Evolutionary conservation across 2,888 invertebrate genomes (phyloP), one percentile per base, ranked within the genome.

Genomic region (Anoplius nigerrimus): DNA sequence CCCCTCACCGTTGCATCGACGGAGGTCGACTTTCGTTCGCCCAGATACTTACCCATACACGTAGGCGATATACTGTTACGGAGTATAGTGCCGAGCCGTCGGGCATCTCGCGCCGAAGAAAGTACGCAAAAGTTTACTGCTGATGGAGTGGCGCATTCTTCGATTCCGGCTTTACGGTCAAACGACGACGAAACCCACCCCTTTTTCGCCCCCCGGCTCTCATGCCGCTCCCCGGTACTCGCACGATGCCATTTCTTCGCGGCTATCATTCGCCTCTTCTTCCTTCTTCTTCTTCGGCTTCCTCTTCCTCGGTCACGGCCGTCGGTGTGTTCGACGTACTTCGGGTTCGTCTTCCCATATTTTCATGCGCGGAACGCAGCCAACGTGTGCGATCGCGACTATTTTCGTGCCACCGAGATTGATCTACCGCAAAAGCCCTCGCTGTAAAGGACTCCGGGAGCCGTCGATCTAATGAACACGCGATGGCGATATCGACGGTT

Each of bases 121-220:
- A 76, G 72, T 74, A 72, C 76, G 75, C 76, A 70, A 78, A 82
- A 81, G 75, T 84, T 83, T 74, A 76, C 76, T 75, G 81, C 82
- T 78, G 82, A 82, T 83, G 76, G 81, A 80, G 75, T 69, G 67
- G 77, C 67, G 71, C 78, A 79, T 83, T 84, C 79, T 77, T 74
- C 76, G 79, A 79, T 78, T 81, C 66, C 74, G 66, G 66, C 60
- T 79, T 79, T 79, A 81, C 72, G 82, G 71, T 78, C 80, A 76
- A 80, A 78, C 71, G 72, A 70, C 75, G 66, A 70, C 48, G 52
- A 65, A 51, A 34, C 59, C 27, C 24, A 13, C 18, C 24, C 46
- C 64, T 2, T 18, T 15, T n/a, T n/a, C n/a, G n/a, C 61, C 52
- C 59, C 53, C 34, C 55, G 60, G 46, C 64, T 11, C 52, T 20